Evolutionary conservation across 2,888 invertebrate species (phyloP).

Genomic region (Caenorhabditis drosophilae): DNA sequence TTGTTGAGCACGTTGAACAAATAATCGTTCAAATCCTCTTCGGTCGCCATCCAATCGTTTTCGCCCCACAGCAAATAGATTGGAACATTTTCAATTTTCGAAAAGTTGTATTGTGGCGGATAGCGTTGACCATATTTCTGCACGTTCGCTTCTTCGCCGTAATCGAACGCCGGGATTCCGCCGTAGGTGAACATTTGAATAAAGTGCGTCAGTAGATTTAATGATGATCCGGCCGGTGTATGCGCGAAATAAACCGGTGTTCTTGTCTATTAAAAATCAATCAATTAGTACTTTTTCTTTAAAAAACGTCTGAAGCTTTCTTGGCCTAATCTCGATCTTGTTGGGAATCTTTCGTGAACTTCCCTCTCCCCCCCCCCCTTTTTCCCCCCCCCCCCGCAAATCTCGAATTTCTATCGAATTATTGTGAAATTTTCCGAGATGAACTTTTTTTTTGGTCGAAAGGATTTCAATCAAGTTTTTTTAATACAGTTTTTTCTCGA

Average conservation of each 20-base stretch:
- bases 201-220: slow-evolving; percentile 71
- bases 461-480: too few species aligned
- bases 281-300: too few species aligned
- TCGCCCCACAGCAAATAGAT: slow-evolving; percentile 56
- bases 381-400: too few species aligned
- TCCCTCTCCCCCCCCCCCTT: too few species aligned
- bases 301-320: too few species aligned
- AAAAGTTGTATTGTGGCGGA: slow-evolving; percentile 47
- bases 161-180: slow-evolving; percentile 37
- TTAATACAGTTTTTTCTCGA: too few species aligned
- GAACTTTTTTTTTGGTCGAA: too few species aligned
- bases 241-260: slow-evolving; percentile 71
- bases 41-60: slow-evolving; percentile 50
- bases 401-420: too few species aligned
- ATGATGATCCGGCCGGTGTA: slow-evolving; percentile 72
- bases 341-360: too few species aligned
- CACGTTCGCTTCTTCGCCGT: slow-evolving; percentile 41
- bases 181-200: slow-evolving; percentile 66
- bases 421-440: too few species aligned
- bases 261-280: too few species aligned
- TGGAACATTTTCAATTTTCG: slow-evolving; percentile 34
- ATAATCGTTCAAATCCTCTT: slow-evolving; percentile 24
- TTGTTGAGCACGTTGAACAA: slow-evolving; percentile 28
- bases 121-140: slow-evolving; percentile 36
- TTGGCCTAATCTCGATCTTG: too few species aligned